Evolutionary conservation across 2,797 vertebrate genomes (phyloP), one percentile per base, ranked within the genome.

Genomic region (Hippopotamyrus pictus): DNA sequence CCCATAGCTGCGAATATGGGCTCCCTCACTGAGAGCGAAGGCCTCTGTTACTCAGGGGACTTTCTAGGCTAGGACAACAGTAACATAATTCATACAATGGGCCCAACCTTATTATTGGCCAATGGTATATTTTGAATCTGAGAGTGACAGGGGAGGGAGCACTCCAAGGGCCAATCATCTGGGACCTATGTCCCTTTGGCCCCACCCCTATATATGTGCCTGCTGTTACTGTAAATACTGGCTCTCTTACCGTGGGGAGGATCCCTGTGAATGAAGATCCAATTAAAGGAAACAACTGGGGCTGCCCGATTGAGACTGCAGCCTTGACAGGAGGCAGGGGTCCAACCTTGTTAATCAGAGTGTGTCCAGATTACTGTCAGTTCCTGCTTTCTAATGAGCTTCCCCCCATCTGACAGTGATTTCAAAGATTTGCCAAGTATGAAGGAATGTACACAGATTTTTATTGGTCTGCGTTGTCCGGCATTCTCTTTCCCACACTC

Each of bases 321-420:
- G 44, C 82, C 82, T 17, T 84, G 46, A 50, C 19, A 25, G 44
- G 82, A 48, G 82, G 85, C 25, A 17, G 50, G 85, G 85, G 85
- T 96, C 95, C 95, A 95, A 59, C 95, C 94, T 94, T 96, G 95
- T 93, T 96, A 96, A 96, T 96, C 96, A 95, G 87, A 69, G 25
- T 57, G 62, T 87, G 85, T 87, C 89, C 85, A 59, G 96, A 96
- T 96, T 96, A 95, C 93, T 93, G 92, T 92, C 93, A 94, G 94
- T 93, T 94, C 91, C 91, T 94, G 94, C 95, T 93, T 94, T 94
- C 94, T 96, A 96, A 96, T 96, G 95, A 96, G 95, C 93, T 92
- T 93, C 93, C 92, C 95, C 92, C 94, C 94, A 95, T 95, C 95
- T 96, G 95, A 94, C 94, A 93, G 93, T 95, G 94, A 94, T 95